A percentile compares a stretch with the other conserved stretches of the same genome.
phyloP scores from a whole-genome alignment of 2,797 vertebrate genomes.

The Australoheros facetus region DNA sequence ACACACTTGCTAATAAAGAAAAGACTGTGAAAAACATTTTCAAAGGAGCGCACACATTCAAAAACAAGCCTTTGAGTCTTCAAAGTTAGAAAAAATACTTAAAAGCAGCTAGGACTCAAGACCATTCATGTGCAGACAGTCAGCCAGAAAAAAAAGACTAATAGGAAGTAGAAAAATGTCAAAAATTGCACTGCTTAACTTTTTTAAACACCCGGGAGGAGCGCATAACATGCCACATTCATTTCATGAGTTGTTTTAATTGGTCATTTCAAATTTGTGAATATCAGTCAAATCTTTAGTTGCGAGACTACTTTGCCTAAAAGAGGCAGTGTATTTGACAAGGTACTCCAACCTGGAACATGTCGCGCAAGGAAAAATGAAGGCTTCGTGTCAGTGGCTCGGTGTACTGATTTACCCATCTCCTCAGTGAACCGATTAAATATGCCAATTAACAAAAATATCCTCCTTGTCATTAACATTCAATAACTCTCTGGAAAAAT shows the following conservation, averaged over 20 bases:
- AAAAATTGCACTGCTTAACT: neutral
- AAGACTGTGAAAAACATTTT: neutral
- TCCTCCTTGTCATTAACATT: slow-evolving; percentile 30
- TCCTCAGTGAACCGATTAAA: slow-evolving; percentile 39
- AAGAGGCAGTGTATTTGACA: neutral
- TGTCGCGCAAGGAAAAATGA: slow-evolving; percentile 1
- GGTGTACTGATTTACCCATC: slow-evolving; percentile 52
- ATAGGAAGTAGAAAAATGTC: neutral
- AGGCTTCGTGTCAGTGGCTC: slow-evolving; percentile 29
- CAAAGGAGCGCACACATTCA: neutral
- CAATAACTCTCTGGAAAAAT: neutral
- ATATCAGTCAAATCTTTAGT: neutral
- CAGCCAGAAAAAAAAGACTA: neutral
- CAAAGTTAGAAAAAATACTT: neutral
- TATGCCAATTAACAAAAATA: slow-evolving; percentile 60
- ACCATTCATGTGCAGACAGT: neutral
- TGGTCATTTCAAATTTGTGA: no score
- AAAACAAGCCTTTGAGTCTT: neutral
- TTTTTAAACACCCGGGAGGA: neutral
- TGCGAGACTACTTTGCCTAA: neutral
- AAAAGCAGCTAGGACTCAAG: neutral
- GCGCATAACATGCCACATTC: neutral
- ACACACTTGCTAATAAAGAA: neutral
- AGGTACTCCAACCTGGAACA: neutral
- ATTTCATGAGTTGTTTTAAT: neutral